Evolutionary conservation across 2,113 vertebrate species (phyloP).

Genomic region (Nipponia nippon): DNA sequence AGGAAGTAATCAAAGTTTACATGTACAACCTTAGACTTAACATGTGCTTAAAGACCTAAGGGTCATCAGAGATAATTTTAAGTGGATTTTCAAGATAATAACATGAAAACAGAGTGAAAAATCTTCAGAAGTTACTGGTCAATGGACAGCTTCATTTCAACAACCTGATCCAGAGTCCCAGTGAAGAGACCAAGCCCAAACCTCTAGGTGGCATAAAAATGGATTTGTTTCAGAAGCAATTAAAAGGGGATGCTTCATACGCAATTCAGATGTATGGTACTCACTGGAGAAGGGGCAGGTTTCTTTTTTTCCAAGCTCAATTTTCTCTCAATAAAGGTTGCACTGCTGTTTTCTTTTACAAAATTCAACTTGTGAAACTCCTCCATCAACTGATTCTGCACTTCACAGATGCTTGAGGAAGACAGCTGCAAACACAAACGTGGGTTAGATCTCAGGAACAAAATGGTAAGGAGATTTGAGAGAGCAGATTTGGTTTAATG

Average conservation of each 20-base stretch:
- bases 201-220: background rate
- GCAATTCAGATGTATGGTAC: background rate
- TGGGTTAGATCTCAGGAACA: background rate
- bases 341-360: slow-evolving; percentile 83
- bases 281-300: slow-evolving; percentile 69
- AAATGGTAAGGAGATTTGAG: background rate
- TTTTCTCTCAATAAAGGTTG: slow-evolving; percentile 90
- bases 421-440: slow-evolving; percentile 73
- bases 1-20: background rate
- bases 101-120: background rate
- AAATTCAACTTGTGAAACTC: slow-evolving; percentile 87
- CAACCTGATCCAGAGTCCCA: background rate
- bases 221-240: background rate
- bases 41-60: background rate
- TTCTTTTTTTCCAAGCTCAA: slow-evolving; percentile 94
- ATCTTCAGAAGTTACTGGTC: background rate
- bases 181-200: background rate
- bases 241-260: background rate
- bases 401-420: slow-evolving; percentile 81
- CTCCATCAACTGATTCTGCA: slow-evolving; percentile 88
- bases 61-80: background rate
- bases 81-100: background rate
- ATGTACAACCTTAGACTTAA: background rate
- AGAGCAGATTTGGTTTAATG: background rate
- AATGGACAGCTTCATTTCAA: background rate